Base-by-base conservation (phyloP, 2,888 invertebrate genomes). In the Stratiomys singularior region DNA sequence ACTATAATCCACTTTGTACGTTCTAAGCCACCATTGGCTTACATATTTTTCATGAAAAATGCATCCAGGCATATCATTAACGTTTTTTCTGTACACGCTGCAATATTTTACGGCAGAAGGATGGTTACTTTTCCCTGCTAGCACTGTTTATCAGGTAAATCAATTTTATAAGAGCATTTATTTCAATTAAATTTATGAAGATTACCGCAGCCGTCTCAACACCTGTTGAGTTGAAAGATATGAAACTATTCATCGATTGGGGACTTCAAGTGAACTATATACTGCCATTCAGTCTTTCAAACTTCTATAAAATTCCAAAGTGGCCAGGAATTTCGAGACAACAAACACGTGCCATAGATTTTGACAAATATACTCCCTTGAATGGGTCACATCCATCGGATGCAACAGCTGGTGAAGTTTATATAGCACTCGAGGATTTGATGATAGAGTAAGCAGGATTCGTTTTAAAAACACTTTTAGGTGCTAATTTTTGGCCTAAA, bases 211-310 rank as follows among this genome's bases (percentile, higher is more conserved):
- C 87, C 0, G 80, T 87, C 21, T 87, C 87, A 1, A 81, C 84
- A 15, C 87, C 87, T 0, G 76, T 87, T 5, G 85, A 84, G 30
- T 81, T 83, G 21, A 83, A 82, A 18, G 84, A 85, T 0, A 84
- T 86, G 3, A 84, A 85, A 3, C 83, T 85, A 21, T 81, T 84
- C 3, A 78, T 86, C 58, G 87, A 87, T 82, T 86, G 86, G 85
- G 87, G 87, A n/a, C 85, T 87, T 71, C 85, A 84, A 80, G 83
- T 86, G 80, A 83, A 84, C 60, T 87, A 87, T 63, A 83, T 83
- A 30, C 78, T 86, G 46, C 87, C 87, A 1, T 78, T 74, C 44
- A 80, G 81, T 28, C 46, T 85, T 1, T 81, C 82, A 0, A 82
- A 83, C 1, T 87, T 86, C 78, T 87, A 86, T 63, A 84, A 83